phyloP scores from a whole-genome alignment of 2,797 vertebrate genomes.

The Acanthiza pusilla region DNA sequence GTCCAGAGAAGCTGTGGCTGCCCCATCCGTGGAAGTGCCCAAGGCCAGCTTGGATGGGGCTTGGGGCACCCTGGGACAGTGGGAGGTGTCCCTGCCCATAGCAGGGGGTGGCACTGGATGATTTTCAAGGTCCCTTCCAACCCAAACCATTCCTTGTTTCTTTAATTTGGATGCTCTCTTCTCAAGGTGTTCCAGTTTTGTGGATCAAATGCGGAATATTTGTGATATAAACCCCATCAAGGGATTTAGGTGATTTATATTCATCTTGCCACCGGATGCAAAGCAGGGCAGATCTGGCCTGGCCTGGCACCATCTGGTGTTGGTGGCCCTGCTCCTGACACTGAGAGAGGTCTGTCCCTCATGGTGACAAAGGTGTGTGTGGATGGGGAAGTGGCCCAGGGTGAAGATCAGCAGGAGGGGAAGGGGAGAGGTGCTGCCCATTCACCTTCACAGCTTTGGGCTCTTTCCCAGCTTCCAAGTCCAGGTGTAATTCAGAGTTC shows the following conservation, averaged over 20 bases:
- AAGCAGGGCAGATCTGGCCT: neutral
- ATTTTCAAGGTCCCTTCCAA: neutral
- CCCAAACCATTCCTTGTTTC: neutral
- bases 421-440: neutral
- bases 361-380: neutral
- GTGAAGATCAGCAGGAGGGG: neutral
- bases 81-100: neutral
- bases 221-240: neutral
- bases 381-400: neutral
- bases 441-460: neutral
- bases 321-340: neutral
- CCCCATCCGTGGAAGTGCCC: neutral
- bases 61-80: neutral
- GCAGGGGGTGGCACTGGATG: neutral
- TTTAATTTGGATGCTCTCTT: neutral
- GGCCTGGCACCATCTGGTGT: neutral
- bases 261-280: neutral
- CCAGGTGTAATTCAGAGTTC: neutral
- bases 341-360: neutral
- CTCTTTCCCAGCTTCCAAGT: neutral
- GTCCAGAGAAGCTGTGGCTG: neutral
- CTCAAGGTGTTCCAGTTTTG: neutral
- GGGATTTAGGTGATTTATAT: neutral
- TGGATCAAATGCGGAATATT: neutral
- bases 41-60: neutral